Percentiles rank a stretch among this genome's conserved stretches.
Evolutionary conservation across 2,113 vertebrate genomes (phyloP).

Genomic region (Sinocyclocheilus grahami): DNA sequence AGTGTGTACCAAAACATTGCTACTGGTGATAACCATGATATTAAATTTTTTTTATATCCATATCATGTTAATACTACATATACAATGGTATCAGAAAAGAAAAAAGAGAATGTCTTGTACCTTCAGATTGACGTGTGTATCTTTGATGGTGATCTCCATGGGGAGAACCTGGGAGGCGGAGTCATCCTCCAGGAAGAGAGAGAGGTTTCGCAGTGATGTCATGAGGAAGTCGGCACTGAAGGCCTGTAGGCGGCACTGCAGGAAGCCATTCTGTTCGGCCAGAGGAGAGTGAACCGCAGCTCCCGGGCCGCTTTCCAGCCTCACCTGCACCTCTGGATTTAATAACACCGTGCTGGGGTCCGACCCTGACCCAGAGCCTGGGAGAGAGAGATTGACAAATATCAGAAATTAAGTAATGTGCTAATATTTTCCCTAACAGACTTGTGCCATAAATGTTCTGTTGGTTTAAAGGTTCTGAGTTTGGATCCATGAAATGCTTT

Average conservation of each 20-base stretch:
- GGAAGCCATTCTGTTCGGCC: conserved; percentile 92
- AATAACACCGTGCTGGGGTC: conserved; percentile 66
- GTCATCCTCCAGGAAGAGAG: conserved; percentile 92
- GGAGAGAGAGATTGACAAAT: neutral
- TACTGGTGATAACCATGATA: neutral
- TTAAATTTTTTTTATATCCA: neutral
- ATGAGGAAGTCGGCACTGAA: conserved; percentile 90
- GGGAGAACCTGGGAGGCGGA: conserved; percentile 88
- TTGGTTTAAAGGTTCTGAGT: neutral
- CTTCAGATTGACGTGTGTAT: conserved; percentile 89
- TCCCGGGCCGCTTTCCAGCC: conserved; percentile 88
- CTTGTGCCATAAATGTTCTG: neutral
- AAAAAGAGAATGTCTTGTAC: conserved; percentile 65
- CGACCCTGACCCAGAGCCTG: conserved; percentile 77
- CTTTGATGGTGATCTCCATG: conserved; percentile 92
- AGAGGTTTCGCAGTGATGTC: conserved; percentile 89
- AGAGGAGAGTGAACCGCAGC: conserved; percentile 85
- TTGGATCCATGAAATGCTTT: neutral
- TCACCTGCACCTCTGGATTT: conserved; percentile 84
- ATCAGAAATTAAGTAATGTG: neutral
- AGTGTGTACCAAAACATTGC: neutral
- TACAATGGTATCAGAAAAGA: neutral
- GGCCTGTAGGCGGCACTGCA: conserved; percentile 88
- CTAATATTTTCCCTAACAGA: too few species aligned
- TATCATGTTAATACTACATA: neutral